Percentiles rank a stretch among this genome's conserved stretches.
These are phyloP conservation scores for Petromus typicus DNA, from an alignment of 2,113 vertebrate genomes.

Conservation along the genomic window DNA sequence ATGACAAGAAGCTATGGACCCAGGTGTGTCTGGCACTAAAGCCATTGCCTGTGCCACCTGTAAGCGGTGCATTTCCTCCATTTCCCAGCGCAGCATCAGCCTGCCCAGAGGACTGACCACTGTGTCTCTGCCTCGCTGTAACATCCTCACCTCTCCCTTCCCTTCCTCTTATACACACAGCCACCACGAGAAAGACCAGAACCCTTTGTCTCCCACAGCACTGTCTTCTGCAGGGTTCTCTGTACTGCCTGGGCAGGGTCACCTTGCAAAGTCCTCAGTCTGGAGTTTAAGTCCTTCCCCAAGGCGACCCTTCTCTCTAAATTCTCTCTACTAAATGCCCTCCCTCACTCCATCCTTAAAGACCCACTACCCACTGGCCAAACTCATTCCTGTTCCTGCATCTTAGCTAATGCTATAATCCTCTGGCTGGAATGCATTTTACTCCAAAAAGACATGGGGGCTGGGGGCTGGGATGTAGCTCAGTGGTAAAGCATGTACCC, in stretches of 20 bases:
- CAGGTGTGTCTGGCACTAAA: neutral
- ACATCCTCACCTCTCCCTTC: neutral
- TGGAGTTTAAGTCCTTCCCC: neutral
- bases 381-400: neutral
- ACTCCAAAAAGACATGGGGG: neutral
- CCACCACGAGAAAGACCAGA: neutral
- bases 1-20: neutral
- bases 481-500: neutral
- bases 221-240: neutral
- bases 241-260: neutral
- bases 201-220: neutral
- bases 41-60: neutral
- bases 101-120: neutral
- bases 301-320: neutral
- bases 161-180: neutral
- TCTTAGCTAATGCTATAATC: neutral
- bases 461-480: neutral
- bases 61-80: neutral
- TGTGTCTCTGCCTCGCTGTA: neutral
- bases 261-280: neutral
- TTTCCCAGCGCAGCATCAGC: neutral
- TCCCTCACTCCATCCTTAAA: neutral
- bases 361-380: accelerated
- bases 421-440: neutral
- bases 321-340: neutral